Conservation (phyloP, 2,113 vertebrate genomes). For the Silurus asotus region DNA sequence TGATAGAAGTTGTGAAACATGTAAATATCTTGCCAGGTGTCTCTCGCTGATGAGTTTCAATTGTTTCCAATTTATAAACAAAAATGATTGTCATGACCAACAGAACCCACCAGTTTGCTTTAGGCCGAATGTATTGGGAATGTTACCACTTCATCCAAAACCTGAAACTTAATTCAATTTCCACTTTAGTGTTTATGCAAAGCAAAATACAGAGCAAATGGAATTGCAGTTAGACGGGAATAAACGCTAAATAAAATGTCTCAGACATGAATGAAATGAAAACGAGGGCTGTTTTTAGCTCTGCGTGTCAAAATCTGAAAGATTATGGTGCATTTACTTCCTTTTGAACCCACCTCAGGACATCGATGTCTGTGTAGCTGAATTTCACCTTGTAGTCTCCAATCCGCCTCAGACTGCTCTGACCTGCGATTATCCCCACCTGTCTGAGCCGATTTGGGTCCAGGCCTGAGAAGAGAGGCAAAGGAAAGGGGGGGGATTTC, state of each 20-base stretch:
- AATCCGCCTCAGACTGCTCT: conserved; percentile 91
- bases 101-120: background rate
- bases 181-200: no score
- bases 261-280: background rate
- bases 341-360: conserved; percentile 82
- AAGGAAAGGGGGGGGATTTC: background rate
- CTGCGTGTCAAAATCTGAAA: background rate
- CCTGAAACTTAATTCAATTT: no score
- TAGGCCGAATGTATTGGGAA: background rate
- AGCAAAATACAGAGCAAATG: no score
- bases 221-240: no score
- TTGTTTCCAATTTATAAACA: background rate
- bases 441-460: conserved; percentile 87
- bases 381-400: conserved; percentile 95
- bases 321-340: background rate
- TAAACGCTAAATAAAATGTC: background rate
- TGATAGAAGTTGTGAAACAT: no score
- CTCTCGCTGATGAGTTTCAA: background rate
- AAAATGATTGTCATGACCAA: background rate
- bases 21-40: no score
- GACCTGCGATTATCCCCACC: conserved; percentile 83
- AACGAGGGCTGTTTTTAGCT: background rate
- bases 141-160: background rate
- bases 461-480: conserved; percentile 74
- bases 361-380: conserved; percentile 88